Base-by-base conservation (phyloP, 2,888 invertebrate species). In the Nematopogon swammerdamellus region DNA sequence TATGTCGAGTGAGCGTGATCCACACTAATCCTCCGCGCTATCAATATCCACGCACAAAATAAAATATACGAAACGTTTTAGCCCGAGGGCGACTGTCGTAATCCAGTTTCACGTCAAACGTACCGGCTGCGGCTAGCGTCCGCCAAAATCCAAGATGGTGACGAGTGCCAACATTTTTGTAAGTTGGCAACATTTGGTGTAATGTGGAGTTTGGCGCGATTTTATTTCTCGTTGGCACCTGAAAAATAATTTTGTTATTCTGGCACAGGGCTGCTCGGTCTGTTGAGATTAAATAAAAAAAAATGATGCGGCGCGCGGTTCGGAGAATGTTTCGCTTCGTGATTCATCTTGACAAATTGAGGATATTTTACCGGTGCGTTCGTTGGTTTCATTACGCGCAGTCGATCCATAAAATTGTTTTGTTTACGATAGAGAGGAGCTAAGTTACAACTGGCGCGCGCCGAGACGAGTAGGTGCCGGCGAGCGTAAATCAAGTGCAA, bases 401-500 rank as follows among this genome's bases (percentile, higher is more conserved):
- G 36, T 14, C 36, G 36, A 36, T 8, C 36, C 36, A 36, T 36
- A 36, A 36, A 36, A 36, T 14, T 8, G 36, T 36, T 25, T 25
- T 36, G 56, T 72, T 75, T 72, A 74, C 63, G 68, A 65, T 58
- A 56, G 55, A 60, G 60, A 52, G 51, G 55, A 55, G 57, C 55
- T 60, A 57, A 36, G 36, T 36, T 36, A 36, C 25, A 6, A 10
- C 36, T 14, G 6, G 36, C 8, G 5, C 25, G 25, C 4, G 25
- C 25, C 25, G 25, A 25, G 25, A 25, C 25, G 25, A 6, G 36
- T 8, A 14, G 20, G 6, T 5, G 4, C 10, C 3, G 8, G 44
- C 18, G 44, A 11, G 18, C 44, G 8, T 44, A 44, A 44, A 18
- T 18, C 18, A 74, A 67, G 60, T 62, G 61, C 60, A 63, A 62